These are phyloP conservation scores for Sebastes trivittatus DNA, from an alignment of 2,797 vertebrate species.

Conservation along the genomic window DNA sequence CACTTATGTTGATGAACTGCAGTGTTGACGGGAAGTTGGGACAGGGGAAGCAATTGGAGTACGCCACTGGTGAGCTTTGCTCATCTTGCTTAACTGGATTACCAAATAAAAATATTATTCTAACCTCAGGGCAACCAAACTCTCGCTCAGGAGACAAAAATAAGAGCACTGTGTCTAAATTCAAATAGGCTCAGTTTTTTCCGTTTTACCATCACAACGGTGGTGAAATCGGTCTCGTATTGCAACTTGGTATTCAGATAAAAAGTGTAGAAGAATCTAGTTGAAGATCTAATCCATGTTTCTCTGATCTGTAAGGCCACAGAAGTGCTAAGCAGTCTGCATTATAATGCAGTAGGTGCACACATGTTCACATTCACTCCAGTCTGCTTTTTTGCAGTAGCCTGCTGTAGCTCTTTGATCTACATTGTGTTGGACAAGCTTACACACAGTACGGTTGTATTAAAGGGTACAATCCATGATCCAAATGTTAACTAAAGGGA, in stretches of 20 bases:
- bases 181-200: neutral
- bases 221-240: neutral
- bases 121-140: constrained; percentile 6
- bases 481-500: neutral
- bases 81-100: constrained; percentile 15
- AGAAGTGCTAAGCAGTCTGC: neutral
- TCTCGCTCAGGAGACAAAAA: neutral
- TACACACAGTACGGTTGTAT: neutral
- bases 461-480: neutral
- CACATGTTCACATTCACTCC: constrained; percentile 6
- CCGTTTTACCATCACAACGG: neutral
- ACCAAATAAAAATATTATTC: constrained; percentile 24
- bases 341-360: constrained; percentile 27
- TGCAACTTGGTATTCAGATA: neutral
- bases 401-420: constrained; percentile 28
- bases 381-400: neutral
- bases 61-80: constrained; percentile 7
- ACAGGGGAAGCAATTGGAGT: neutral
- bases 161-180: neutral
- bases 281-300: constrained; percentile 2
- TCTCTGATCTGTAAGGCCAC: neutral
- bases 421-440: neutral
- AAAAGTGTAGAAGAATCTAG: neutral
- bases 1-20: neutral
- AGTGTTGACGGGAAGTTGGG: neutral